phyloP scores from a whole-genome alignment of 2,888 invertebrate species.

The Drosophila sordidapex region DNA sequence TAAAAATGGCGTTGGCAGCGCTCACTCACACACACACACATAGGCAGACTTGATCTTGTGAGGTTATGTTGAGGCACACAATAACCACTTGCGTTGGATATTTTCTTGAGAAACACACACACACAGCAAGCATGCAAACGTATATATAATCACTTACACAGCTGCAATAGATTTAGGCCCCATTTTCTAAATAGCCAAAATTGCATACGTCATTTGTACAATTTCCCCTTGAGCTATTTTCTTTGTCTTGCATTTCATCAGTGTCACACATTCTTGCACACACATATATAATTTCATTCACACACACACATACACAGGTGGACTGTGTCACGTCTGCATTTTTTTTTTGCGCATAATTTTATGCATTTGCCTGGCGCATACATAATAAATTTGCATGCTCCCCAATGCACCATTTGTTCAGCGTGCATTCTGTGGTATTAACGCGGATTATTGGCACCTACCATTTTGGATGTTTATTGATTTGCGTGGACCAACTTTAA shows the following conservation, averaged over 20 bases:
- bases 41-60: slow-evolving; percentile 51
- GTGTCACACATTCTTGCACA: slow-evolving; percentile 36
- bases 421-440: slow-evolving; percentile 32
- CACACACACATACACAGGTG: slow-evolving; percentile 11
- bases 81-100: slow-evolving; percentile 53
- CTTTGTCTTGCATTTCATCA: slow-evolving; percentile 78
- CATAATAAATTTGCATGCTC: slow-evolving; percentile 29
- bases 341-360: slow-evolving; percentile 24
- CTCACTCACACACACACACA: slow-evolving; percentile 20
- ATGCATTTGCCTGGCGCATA: slow-evolving; percentile 18
- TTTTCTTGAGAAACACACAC: slow-evolving; percentile 28
- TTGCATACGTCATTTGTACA: slow-evolving; percentile 77
- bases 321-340: slow-evolving; percentile 60
- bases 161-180: slow-evolving; percentile 13
- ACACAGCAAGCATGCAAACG: slow-evolving; percentile 5
- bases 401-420: slow-evolving; percentile 9
- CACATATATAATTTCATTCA: slow-evolving; percentile 16
- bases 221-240: slow-evolving; percentile 51
- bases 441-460: slow-evolving; percentile 79
- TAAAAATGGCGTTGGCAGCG: slow-evolving; percentile 66
- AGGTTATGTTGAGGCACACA: slow-evolving; percentile 60
- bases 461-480: slow-evolving; percentile 89
- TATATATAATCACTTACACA: slow-evolving; percentile 20
- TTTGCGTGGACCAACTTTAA: slow-evolving; percentile 88
- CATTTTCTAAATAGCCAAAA: slow-evolving; percentile 51